Evolutionary conservation across 2,113 vertebrate species (phyloP), one percentile per base, ranked within the genome.

Genomic region (Microtus oregoni): DNA sequence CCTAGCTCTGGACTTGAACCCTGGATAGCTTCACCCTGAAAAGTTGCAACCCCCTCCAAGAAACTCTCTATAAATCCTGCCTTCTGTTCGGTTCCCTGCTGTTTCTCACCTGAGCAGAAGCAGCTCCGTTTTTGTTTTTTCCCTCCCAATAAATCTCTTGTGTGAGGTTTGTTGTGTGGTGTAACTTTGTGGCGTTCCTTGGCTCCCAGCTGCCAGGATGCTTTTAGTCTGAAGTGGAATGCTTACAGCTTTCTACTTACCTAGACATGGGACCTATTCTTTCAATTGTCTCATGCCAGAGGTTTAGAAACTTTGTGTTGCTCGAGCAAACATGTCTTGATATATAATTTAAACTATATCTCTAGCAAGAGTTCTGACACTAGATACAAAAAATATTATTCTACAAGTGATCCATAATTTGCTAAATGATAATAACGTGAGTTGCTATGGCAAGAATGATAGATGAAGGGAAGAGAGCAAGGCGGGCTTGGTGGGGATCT

Each of bases 231-330:
- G 70, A 72, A 19, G 35, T 72, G 70, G 14, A 20, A 72, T 17
- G 19, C 68, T 15, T 35, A 70, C 35, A 67, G 50, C 50, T 28
- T 87, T 73, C 93, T 55, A 10, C 77, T 63, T 58, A 73, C 22
- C 28, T 73, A 72, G 55, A 58, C 35, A 58, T 9, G 47, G 81
- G 72, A 38, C 8, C 12, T 47, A 70, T 47, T 77, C 10, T 75
- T 82, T 35, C 17, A 78, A 14, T 72, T 73, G 38, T 63, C 11
- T 83, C 68, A 78, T 32, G 9, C n/a, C 58, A 65, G n/a, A 58
- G 30, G 4, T 72, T 92, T 87, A 70, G 67, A 75, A 90, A 94
- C 50, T 8, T 94, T 78, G 76, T 50, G 41, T 95, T 81, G 55
- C 30, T 76, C 63, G 13, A 86, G 50, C 2, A 77, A 75, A 52